A percentile compares a stretch with the other conserved stretches of the same genome.
These are phyloP conservation scores for Parnassius mnemosyne DNA, from an alignment of 2,888 invertebrate species.

Conservation along the genomic window DNA sequence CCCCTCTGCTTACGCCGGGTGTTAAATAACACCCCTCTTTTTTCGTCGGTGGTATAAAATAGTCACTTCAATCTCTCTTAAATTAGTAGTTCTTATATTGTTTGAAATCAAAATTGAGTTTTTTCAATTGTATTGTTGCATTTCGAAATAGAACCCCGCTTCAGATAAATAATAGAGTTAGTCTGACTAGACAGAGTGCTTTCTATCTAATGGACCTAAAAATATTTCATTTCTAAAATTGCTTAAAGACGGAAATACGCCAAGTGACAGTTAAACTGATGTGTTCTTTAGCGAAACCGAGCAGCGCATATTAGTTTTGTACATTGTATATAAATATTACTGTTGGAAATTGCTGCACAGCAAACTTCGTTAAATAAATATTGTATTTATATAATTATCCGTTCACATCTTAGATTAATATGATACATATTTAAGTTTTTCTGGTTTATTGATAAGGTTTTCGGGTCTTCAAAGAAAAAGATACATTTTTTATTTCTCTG, in stretches of 20 bases:
- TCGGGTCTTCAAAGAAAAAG: too few species aligned
- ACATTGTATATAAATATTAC: constrained; percentile 22
- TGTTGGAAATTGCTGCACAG: neutral
- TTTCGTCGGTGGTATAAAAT: too few species aligned
- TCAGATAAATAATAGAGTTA: constrained; percentile 55
- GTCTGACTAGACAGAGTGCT: constrained; percentile 58
- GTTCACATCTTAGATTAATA: too few species aligned
- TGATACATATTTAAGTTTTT: neutral
- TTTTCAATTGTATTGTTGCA: neutral
- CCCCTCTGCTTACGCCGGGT: too few species aligned
- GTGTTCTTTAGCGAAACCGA: constrained; percentile 43
- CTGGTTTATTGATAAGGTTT: too few species aligned
- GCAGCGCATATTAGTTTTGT: constrained; percentile 58
- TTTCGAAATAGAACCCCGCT: constrained; percentile 25
- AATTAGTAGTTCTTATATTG: too few species aligned
- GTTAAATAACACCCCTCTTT: too few species aligned
- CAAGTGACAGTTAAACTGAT: constrained; percentile 73
- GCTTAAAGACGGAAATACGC: constrained; percentile 69
- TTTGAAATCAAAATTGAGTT: too few species aligned
- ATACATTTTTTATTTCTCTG: too few species aligned
- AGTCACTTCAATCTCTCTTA: neutral
- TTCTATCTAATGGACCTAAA: constrained; percentile 73
- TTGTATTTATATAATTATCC: too few species aligned
- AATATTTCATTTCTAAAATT: constrained; percentile 75
- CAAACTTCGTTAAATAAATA: too few species aligned